Conservation (phyloP, 1,140 invertebrate genomes). For the Drosophila kanapiae region DNA sequence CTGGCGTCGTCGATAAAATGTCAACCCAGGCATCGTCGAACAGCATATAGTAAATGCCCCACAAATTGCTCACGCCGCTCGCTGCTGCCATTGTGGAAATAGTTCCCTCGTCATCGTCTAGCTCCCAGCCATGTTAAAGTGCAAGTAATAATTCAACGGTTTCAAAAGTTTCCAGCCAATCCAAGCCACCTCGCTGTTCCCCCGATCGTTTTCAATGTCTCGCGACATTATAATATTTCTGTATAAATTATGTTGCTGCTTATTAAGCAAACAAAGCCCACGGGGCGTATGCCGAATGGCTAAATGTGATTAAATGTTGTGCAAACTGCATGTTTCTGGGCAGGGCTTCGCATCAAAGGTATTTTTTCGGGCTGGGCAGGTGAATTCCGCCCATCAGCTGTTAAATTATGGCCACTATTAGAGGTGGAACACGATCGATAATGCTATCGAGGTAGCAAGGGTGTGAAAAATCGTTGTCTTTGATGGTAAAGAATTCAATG, state of each 20-base stretch:
- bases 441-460: background rate
- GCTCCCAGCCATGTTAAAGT: conserved; percentile 77
- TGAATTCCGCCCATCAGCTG: conserved; percentile 19
- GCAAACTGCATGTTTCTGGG: conserved; percentile 68
- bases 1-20: conserved; percentile 78
- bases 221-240: conserved; percentile 77
- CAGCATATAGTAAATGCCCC: conserved; percentile 15
- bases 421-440: background rate
- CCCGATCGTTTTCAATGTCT: conserved; percentile 70
- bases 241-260: conserved; percentile 73
- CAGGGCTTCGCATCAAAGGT: conserved; percentile 16
- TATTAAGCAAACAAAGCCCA: conserved; percentile 45
- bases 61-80: conserved; percentile 49
- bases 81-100: conserved; percentile 61
- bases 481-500: no score
- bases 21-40: conserved; percentile 52
- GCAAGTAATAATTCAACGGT: conserved; percentile 82
- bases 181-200: conserved; percentile 15
- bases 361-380: conserved; percentile 14
- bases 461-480: background rate
- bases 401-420: no score
- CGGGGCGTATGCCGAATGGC: conserved; percentile 68
- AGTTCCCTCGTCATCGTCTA: conserved; percentile 68
- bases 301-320: conserved; percentile 83
- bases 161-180: conserved; percentile 70